Evolutionary conservation across 1,140 invertebrate species (phyloP), one percentile per base, ranked within the genome.

Genomic region (Halictus rubicundus): DNA sequence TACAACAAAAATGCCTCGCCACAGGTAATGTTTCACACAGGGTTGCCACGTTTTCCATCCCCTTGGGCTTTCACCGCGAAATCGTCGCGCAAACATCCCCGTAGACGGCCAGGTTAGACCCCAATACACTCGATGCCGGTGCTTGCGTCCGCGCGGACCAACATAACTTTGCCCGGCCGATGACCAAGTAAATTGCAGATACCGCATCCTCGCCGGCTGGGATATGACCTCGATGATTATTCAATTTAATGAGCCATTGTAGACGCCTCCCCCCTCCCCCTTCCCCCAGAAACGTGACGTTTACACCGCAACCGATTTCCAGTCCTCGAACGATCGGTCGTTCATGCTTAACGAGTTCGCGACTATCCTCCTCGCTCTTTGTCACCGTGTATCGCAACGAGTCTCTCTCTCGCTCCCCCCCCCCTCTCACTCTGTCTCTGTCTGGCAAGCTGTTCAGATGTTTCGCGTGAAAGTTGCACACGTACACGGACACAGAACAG

Each of bases 211-310:
- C 79, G 49, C 72, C 69, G 68, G 68, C 46, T 71, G 64, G 63
- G 70, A 84, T 82, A 81, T 83, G 78, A 83, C 74, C 80, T 87
- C 85, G 82, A 90, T 89, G 85, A 88, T 88, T 89, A 90, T 89
- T 89, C 88, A 89, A 87, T 87, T 89, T 89, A 89, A 91, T 90
- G 89, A 88, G 88, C 84, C 83, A 88, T 82, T 84, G 83, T 84
- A 79, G 81, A 81, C 75, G 81, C 79, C n/a, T n/a, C n/a, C n/a
- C n/a, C n/a, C n/a, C n/a, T n/a, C n/a, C n/a, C n/a, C n/a, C n/a
- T n/a, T n/a, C 32, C 78, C 85, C 79, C 66, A 77, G 85, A 82
- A 89, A 90, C 90, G 90, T 91, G 90, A 91, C 87, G 86, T 90
- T 89, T 83, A 85, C 83, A 88, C 90, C 89, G 80, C 90, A 90